Evolutionary conservation across 2,888 invertebrate species (phyloP), one percentile per base, ranked within the genome.

Genomic region (Cataglyphis albicans): DNA sequence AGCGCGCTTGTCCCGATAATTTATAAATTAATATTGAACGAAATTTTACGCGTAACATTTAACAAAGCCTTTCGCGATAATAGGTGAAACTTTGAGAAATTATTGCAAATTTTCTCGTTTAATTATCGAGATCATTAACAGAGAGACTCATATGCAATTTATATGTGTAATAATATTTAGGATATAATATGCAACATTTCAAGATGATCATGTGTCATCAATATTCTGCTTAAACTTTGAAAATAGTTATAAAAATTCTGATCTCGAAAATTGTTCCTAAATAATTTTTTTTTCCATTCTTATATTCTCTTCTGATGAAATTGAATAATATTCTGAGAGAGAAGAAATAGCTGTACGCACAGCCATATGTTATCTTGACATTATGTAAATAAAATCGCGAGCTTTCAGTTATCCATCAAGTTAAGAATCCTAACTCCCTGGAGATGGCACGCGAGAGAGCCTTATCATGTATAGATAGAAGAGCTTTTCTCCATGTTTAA

Each of bases 21-120:
- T 78, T 44, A 32, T 59, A 59, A 78, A 78, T 59, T 80, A 80
- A 80, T 80, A 80, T 61, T 25, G 21, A 48, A 59, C 59, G 7
- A 80, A 80, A 70, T 68, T 68, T 44, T 38, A 18, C 44, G 18
- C 44, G 6, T 21, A 35, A 80, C 44, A 68, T 59, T 70, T 68
- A 38, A 9, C 63, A 29, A 15, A n/a, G 65, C 41, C n/a, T 32
- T 21, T n/a, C 38, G 38, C 38, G 32, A 9, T 65, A 35, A 41
- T n/a, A n/a, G 9, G 57, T 9, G 4, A 25, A n/a, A 18, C 29
- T 7, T 10, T 18, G 55, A 7, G 44, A 55, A n/a, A 32, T 59
- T 44, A 35, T 35, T 44, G 5, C 48, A 12, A 21, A 80, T 70
- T 48, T 59, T 70, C 52, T 59, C 2, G 61, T 35, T 9, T 12